These are phyloP conservation scores for Pangasius mekongensis DNA, from an alignment of 2,797 vertebrate species.

Conservation along the genomic window DNA sequence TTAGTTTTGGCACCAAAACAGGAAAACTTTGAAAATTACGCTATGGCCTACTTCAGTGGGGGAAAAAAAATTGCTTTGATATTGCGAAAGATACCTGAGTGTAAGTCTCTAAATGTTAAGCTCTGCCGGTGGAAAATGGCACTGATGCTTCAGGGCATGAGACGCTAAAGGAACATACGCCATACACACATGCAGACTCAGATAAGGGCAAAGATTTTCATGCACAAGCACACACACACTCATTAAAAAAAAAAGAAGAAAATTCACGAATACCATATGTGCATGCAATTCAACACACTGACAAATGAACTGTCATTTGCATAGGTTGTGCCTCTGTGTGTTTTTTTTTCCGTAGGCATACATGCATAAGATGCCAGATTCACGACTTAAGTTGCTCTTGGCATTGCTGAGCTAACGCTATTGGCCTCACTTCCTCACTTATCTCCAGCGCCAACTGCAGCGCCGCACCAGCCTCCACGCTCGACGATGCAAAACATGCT, in stretches of 20 bases:
- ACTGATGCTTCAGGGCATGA: background rate
- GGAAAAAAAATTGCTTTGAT: background rate
- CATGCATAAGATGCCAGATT: constrained; percentile 50
- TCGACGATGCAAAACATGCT: constrained; percentile 55
- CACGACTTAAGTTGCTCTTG: constrained; percentile 50
- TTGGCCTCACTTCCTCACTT: constrained; percentile 54
- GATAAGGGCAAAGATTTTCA: constrained; percentile 26
- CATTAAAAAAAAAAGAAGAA: constrained; percentile 25
- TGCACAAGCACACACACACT: background rate
- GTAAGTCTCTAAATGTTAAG: background rate
- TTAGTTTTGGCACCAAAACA: background rate
- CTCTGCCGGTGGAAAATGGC: constrained; percentile 9
- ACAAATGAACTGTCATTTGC: constrained; percentile 52
- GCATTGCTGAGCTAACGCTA: constrained; percentile 50
- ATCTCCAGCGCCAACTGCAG: constrained; percentile 57
- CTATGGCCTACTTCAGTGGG: background rate
- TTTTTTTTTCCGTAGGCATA: constrained; percentile 43
- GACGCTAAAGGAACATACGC: background rate
- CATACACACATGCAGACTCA: constrained; percentile 1
- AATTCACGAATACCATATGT: constrained; percentile 25
- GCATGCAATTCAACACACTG: constrained; percentile 49
- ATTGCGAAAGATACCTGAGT: background rate
- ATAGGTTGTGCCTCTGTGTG: constrained; percentile 53
- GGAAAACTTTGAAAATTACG: background rate
- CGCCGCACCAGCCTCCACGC: constrained; percentile 47